A percentile compares a stretch with the other conserved stretches of the same genome.
phyloP scores from a whole-genome alignment of 2,797 vertebrate species.

The Lepilemur ruficaudatus region DNA sequence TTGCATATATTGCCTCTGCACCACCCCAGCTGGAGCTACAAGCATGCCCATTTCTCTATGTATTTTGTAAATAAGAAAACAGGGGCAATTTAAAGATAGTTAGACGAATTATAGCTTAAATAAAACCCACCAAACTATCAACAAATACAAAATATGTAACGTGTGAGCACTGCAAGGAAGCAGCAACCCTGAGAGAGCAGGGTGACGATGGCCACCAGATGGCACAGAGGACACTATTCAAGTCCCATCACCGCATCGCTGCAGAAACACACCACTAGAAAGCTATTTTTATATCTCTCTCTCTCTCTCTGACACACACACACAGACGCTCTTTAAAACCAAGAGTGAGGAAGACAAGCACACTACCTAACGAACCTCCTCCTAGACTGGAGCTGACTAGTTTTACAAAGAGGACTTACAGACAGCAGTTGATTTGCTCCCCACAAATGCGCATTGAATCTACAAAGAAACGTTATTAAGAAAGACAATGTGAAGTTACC shows the following conservation, averaged over 20 bases:
- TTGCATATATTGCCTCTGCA: too few relatives aligned
- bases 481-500: conserved; percentile 84
- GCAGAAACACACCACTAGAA: neutral
- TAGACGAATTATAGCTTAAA: neutral
- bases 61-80: conserved; percentile 16
- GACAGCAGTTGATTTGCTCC: neutral
- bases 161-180: neutral
- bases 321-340: neutral
- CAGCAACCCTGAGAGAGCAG: neutral
- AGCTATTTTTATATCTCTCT: neutral
- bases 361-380: neutral
- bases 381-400: neutral
- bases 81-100: neutral
- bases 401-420: neutral
- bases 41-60: neutral
- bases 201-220: neutral
- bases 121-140: neutral
- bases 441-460: neutral
- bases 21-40: too few relatives aligned
- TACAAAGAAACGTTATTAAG: neutral
- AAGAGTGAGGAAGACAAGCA: neutral
- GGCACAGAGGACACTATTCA: too few relatives aligned
- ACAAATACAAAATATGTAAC: neutral
- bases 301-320: too few relatives aligned
- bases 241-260: neutral